Conservation (phyloP, 1,140 invertebrate species). For the Cecropterus lyciades region DNA sequence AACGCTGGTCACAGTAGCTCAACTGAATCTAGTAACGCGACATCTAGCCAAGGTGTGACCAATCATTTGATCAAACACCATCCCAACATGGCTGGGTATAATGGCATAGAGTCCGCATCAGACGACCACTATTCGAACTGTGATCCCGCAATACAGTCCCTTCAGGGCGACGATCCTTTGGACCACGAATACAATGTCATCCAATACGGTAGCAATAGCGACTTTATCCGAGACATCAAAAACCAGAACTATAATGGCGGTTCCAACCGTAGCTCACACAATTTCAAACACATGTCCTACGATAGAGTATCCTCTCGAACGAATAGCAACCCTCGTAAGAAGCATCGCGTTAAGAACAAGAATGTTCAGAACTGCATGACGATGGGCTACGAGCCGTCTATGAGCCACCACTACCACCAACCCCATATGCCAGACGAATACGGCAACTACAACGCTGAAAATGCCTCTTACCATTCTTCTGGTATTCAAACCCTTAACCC, state of each 20-base stretch:
- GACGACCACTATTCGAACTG: conserved; percentile 84
- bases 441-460: conserved; percentile 77
- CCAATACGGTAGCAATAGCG: conserved; percentile 80
- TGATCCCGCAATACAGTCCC: conserved; percentile 79
- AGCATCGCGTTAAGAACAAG: conserved; percentile 79
- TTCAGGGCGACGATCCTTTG: conserved; percentile 79
- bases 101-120: conserved; percentile 78
- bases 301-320: conserved; percentile 79
- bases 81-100: conserved; percentile 77
- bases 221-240: conserved; percentile 79
- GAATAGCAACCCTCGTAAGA: conserved; percentile 81
- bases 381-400: conserved; percentile 76
- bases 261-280: conserved; percentile 79
- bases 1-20: conserved; percentile 83
- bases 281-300: conserved; percentile 83
- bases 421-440: conserved; percentile 78
- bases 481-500: conserved; percentile 82
- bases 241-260: conserved; percentile 81
- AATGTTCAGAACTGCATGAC: conserved; percentile 82
- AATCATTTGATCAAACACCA: conserved; percentile 83
- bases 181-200: conserved; percentile 84
- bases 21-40: conserved; percentile 81
- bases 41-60: conserved; percentile 79
- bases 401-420: conserved; percentile 81
- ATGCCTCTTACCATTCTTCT: conserved; percentile 80